Percentiles rank a stretch among this genome's conserved stretches.
Conservation (phyloP, 2,113 vertebrate genomes). For the Polyodon spathula region DNA sequence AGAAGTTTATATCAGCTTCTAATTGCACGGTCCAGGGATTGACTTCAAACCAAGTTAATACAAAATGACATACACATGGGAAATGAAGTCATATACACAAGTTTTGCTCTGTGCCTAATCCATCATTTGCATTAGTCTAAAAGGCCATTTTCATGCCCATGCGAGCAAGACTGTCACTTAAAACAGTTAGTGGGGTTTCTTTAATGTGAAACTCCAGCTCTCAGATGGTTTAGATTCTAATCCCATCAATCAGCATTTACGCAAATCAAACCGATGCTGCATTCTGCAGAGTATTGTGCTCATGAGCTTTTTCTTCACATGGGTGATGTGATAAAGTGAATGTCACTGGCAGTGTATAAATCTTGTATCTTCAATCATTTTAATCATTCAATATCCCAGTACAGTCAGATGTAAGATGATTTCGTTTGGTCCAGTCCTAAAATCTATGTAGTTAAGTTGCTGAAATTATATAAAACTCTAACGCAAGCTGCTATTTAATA, state of each 20-base stretch:
- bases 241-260: background rate
- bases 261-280: background rate
- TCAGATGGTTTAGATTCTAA: conserved; percentile 11
- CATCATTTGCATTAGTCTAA: conserved; percentile 29
- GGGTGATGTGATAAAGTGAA: background rate
- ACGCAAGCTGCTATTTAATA: too few relatives aligned
- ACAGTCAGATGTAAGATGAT: background rate
- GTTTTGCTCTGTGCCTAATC: conserved; percentile 25
- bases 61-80: background rate
- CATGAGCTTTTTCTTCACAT: background rate
- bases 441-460: background rate
- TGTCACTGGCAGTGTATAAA: conserved; percentile 2
- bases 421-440: background rate
- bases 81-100: conserved; percentile 4
- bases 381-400: conserved; percentile 1
- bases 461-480: too few relatives aligned
- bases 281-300: conserved; percentile 1
- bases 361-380: conserved; percentile 1
- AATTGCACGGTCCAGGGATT: background rate
- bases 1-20: background rate
- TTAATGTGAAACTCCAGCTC: conserved; percentile 2
- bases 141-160: conserved; percentile 23
- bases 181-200: conserved; percentile 14
- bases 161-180: conserved; percentile 21
- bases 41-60: background rate